phyloP scores from a whole-genome alignment of 2,797 vertebrate species.

The Pogoniulus pusillus region DNA sequence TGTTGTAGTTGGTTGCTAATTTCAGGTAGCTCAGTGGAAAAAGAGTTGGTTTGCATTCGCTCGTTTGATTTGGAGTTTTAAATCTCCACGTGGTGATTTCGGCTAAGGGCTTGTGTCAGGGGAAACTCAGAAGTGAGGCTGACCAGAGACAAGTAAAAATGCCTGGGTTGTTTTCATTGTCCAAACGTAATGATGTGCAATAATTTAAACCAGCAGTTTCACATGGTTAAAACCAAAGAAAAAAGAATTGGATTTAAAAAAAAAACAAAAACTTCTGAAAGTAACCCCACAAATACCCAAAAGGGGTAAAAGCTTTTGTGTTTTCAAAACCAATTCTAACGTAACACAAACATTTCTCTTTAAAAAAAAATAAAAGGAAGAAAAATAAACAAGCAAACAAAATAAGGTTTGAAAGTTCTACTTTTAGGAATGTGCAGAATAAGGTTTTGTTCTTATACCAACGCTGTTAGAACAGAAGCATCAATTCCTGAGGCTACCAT shows the following conservation, averaged over 20 bases:
- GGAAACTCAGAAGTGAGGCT: slow-evolving; percentile 53
- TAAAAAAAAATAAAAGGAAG: too few relatives aligned
- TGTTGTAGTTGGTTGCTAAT: too few relatives aligned
- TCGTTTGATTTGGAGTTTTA: slow-evolving; percentile 46
- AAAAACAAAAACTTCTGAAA: slow-evolving; percentile 8
- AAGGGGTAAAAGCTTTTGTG: neutral
- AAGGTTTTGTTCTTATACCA: neutral
- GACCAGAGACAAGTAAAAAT: slow-evolving; percentile 60
- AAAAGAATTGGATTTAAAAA: neutral
- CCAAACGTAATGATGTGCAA: slow-evolving; percentile 48
- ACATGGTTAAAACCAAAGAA: slow-evolving; percentile 34
- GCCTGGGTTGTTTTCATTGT: slow-evolving; percentile 61
- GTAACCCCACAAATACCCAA: neutral
- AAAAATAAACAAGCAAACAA: too few relatives aligned
- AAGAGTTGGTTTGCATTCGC: neutral
- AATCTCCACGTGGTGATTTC: slow-evolving; percentile 30
- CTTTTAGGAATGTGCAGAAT: neutral
- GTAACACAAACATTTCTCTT: too few relatives aligned
- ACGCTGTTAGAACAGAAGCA: neutral
- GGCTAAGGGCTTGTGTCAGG: neutral
- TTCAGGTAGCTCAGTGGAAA: neutral
- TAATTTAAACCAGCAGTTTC: slow-evolving; percentile 64
- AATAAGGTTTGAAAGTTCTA: neutral
- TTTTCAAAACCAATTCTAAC: too few relatives aligned
- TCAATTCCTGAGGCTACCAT: neutral